These are phyloP conservation scores for Sula dactylatra DNA, from an alignment of 2,113 vertebrate genomes.

Conservation along the genomic window DNA sequence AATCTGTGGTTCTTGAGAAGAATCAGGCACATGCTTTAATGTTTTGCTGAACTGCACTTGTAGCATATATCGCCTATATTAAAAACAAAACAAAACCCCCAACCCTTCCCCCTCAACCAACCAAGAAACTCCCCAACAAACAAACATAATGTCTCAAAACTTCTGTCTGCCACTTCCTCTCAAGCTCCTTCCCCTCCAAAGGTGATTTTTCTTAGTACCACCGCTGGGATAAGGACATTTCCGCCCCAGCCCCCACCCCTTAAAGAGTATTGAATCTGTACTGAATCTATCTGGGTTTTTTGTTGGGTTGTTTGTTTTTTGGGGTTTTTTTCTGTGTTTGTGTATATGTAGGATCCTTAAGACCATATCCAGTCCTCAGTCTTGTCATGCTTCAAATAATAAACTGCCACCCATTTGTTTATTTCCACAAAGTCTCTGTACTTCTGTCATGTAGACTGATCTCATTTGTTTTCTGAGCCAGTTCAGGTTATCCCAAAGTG, in stretches of 20 bases:
- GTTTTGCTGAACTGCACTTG: neutral
- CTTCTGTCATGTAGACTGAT: neutral
- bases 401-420: neutral
- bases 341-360: neutral
- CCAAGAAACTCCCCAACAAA: neutral
- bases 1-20: neutral
- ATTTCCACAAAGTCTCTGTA: neutral
- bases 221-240: neutral
- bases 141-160: neutral
- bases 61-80: neutral
- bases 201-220: neutral
- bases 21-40: neutral
- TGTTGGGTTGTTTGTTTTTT: too few relatives aligned
- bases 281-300: neutral
- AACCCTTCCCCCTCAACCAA: neutral
- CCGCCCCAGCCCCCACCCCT: fast-evolving
- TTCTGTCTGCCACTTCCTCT: neutral
- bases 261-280: neutral
- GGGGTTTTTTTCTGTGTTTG: neutral
- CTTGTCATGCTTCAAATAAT: neutral
- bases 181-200: neutral
- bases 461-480: neutral
- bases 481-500: neutral
- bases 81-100: neutral
- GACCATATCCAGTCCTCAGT: neutral